These are phyloP conservation scores for Metaphire vulgaris DNA, from an alignment of 1,140 invertebrate species.

Conservation along the genomic window DNA sequence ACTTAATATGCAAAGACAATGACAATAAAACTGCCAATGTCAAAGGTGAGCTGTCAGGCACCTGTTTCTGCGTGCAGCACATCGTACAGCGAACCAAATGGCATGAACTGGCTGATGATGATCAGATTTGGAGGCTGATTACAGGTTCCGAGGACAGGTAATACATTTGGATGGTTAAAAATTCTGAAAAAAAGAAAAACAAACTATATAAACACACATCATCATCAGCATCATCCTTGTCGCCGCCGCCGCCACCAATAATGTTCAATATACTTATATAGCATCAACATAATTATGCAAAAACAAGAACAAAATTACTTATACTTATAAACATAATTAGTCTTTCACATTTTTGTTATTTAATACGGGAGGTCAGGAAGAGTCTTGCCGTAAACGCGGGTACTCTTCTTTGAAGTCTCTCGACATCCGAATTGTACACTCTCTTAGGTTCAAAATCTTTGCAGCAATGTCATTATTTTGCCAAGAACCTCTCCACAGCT, in stretches of 20 bases:
- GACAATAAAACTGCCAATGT: too few species aligned
- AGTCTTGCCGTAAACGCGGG: slow-evolving; percentile 67
- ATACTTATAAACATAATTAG: too few species aligned
- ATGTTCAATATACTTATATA: too few species aligned
- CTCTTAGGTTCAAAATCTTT: slow-evolving; percentile 75
- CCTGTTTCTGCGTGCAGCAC: slow-evolving; percentile 81
- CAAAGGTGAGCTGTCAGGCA: too few species aligned
- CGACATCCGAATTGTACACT: slow-evolving; percentile 72
- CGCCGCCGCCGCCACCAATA: too few species aligned
- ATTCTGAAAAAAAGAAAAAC: slow-evolving; percentile 77
- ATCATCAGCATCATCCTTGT: too few species aligned
- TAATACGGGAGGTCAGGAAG: too few species aligned
- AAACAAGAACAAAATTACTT: too few species aligned
- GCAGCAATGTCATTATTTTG: slow-evolving; percentile 98
- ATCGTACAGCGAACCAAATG: slow-evolving; percentile 84
- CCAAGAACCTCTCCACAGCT: slow-evolving; percentile 90
- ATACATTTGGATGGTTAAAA: slow-evolving; percentile 95
- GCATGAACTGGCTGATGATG: slow-evolving; percentile 90
- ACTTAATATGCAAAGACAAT: too few species aligned
- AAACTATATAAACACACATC: too few species aligned
- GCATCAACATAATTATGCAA: too few species aligned
- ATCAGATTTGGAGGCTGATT: slow-evolving; percentile 87
- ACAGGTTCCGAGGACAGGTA: slow-evolving; percentile 92
- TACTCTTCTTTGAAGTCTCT: slow-evolving; percentile 98
- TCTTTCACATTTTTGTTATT: too few species aligned